Evolutionary conservation across 2,888 invertebrate species (phyloP), one percentile per base, ranked within the genome.

Genomic region (Minunthozetes semirufus): DNA sequence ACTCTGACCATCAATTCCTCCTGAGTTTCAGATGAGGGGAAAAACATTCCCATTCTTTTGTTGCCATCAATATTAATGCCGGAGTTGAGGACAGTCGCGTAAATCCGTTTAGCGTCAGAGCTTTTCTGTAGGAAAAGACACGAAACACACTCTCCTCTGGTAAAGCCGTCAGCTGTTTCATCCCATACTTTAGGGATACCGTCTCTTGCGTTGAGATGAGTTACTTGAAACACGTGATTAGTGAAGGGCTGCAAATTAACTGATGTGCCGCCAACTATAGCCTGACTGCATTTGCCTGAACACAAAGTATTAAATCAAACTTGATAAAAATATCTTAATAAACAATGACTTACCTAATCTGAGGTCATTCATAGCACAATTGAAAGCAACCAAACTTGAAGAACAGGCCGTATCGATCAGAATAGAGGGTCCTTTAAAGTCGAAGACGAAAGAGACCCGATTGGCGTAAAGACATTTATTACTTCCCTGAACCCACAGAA

Each of bases 381-480:
- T 90, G 81, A 98, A 85, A 19, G 95, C 97, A 82, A 92, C 89
- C 82, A 97, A 85, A 78, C 94, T 93, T 80, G 96, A 96, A 0
- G 97, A 97, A 84, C 98, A 99, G 11, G 98, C 98, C 1, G 98
- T 97, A 84, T 99, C 98, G 68, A 98, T 85, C 48, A 94, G 90
- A 84, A 90, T 96, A 82, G 96, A 96, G 11, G 98, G 98, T 1
- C 98, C 88, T 82, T 33, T 33, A 8, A 33, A 33, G 33, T 33
- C 33, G 8, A 33, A 33, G 33, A 33, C 33, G 8, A 33, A 48
- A 2, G 46, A 48, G 46, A 48, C 13, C 13, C 46, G 4, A 48
- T 48, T 48, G 46, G 46, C 46, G 88, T 90, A 79, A 97, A 90
- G 83, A 98, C 96, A 97, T 77, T 99, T 87, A 81, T 89, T 87